Conservation (phyloP, 53 echinoderm and acorn worm species). For the Astropecten irregularis region DNA sequence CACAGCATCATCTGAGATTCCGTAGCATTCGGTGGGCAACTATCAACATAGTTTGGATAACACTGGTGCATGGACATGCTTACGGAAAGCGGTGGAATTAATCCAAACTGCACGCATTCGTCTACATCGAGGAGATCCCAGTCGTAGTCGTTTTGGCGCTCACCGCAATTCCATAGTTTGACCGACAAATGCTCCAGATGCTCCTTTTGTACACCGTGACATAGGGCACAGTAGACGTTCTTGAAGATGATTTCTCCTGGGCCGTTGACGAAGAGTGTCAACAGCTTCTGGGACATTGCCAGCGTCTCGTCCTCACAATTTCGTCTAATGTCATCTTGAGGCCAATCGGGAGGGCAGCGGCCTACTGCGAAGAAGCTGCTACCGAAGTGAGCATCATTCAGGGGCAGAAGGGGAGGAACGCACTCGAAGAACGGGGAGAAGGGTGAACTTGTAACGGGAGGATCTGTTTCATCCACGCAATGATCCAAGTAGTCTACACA, state of each 20-base stretch:
- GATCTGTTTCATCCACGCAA: not conserved
- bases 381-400: no score
- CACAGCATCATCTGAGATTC: not conserved
- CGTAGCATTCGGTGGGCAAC: not conserved
- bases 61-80: not conserved
- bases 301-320: constrained; percentile 7
- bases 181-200: constrained; percentile 1
- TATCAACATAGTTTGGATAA: not conserved
- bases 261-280: not conserved
- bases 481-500: constrained; percentile 15
- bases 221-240: constrained; percentile 51
- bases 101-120: not conserved
- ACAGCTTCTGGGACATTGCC: not conserved
- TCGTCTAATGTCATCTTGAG: not conserved
- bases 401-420: not conserved
- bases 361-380: not conserved
- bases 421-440: not conserved
- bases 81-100: not conserved
- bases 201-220: constrained; percentile 10
- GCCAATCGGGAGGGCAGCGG: not conserved
- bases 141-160: no score
- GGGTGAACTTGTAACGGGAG: not conserved
- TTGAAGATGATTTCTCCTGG: constrained; percentile 37
- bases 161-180: not conserved
- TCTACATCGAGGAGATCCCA: not conserved